phyloP scores from a whole-genome alignment of 2,888 invertebrate genomes.

The Camptogramma bilineatum region DNA sequence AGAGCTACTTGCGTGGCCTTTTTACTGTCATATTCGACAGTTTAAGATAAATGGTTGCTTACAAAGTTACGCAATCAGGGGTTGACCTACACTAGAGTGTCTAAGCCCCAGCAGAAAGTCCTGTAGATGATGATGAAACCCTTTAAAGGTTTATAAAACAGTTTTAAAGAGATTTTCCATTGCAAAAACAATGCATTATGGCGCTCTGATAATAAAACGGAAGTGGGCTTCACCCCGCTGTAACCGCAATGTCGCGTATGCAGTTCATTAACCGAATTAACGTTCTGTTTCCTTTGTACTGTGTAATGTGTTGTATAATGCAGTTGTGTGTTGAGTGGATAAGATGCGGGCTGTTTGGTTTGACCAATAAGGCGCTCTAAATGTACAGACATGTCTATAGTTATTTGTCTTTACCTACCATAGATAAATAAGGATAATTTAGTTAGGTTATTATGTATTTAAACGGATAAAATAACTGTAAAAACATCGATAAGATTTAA shows the following conservation, averaged over 20 bases:
- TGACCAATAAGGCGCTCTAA: not conserved
- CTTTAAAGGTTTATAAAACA: not conserved
- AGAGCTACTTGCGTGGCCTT: no score
- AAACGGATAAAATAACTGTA: no score
- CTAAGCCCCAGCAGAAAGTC: no score
- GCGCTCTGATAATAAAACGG: slow-evolving; percentile 50
- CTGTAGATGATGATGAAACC: not conserved
- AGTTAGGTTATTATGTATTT: no score
- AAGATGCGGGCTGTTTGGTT: slow-evolving; percentile 36
- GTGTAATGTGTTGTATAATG: slow-evolving; percentile 29
- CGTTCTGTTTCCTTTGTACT: slow-evolving; percentile 44
- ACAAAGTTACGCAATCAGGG: no score
- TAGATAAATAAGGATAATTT: no score
- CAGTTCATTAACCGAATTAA: slow-evolving; percentile 57
- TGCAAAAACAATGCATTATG: slow-evolving; percentile 48
- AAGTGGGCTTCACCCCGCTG: slow-evolving; percentile 45
- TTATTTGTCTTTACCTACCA: no score
- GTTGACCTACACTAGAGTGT: not conserved
- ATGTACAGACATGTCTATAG: no score
- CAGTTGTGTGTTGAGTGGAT: slow-evolving; percentile 24
- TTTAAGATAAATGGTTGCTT: no score
- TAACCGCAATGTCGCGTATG: slow-evolving; percentile 43
- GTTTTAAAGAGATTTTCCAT: slow-evolving; percentile 26
- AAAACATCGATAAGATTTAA: no score
- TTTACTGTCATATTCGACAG: no score